Evolutionary conservation across 2,113 vertebrate genomes (phyloP), one percentile per base, ranked within the genome.

Genomic region (Sapajus apella): DNA sequence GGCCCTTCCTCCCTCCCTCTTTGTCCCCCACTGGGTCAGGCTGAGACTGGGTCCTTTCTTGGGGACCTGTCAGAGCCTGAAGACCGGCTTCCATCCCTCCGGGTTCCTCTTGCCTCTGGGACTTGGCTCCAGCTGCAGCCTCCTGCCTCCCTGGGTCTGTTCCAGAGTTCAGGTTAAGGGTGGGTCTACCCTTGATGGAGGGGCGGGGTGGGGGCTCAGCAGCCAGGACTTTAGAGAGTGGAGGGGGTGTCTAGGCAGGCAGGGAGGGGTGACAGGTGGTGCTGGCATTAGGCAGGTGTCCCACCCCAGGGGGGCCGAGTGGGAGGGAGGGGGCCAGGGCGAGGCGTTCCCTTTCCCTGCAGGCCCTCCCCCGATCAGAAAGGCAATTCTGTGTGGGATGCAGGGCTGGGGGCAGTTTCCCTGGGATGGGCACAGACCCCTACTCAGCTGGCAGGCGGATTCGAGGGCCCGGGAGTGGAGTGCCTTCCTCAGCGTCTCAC

Each of bases 231-330:
- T 52, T 20, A 52, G 40, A 5, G 1, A 27, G n/a, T 16, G 6
- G 17, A 4, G 21, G 32, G n/a, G 7, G 12, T 0, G 3, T 72
- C 37, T 1, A 6, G 58, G 43, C 2, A 10, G 9, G 13, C 0
- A 1, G 43, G 6, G 18, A 23, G 35, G 1, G 6, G 32, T 12
- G 52, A 20, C 3, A 1, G 1, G 32, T 89, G 77, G 14, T 25
- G 30, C 75, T 0, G 1, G 17, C 27, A 14, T 25, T 14, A 37
- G 91, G 50, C 12, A 2, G 17, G 47, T 11, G 37, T 21, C 72
- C 32, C 17, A 4, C 35, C 35, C 68, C 4, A 64, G 61, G 25
- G 8, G n/a, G 32, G 61, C 27, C 16, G 13, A 3, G 32, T 68
- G 66, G 61, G 61, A 64, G 27, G 61, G 61, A 64, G 27, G 61